Percentiles rank a stretch among this genome's conserved stretches.
These are phyloP conservation scores for Gymnothorax reevesii DNA, from an alignment of 2,797 vertebrate species.

Conservation along the genomic window DNA sequence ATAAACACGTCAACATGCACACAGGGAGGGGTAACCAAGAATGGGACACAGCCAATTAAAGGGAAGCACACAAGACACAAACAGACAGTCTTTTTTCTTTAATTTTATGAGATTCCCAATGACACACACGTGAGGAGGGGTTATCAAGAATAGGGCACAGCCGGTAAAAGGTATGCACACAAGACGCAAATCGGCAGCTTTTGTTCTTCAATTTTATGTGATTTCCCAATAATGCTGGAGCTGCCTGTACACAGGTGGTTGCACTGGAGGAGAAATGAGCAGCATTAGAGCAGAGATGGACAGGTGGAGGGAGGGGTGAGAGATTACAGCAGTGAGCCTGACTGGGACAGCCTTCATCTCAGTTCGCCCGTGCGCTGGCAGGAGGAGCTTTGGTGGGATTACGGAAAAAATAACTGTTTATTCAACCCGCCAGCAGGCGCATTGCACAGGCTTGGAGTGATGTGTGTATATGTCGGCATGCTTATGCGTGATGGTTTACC, in stretches of 20 bases:
- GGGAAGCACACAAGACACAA: too few relatives aligned
- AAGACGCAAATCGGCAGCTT: too few relatives aligned
- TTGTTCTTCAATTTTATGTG: too few relatives aligned
- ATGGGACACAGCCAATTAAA: too few relatives aligned
- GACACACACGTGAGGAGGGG: too few relatives aligned
- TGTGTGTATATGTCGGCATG: not conserved
- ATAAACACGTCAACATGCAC: too few relatives aligned
- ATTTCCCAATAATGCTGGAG: too few relatives aligned
- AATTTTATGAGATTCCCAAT: too few relatives aligned
- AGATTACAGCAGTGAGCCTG: slow-evolving; percentile 73
- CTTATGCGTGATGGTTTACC: not conserved
- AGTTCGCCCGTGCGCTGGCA: slow-evolving; percentile 63
- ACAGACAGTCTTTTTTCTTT: too few relatives aligned
- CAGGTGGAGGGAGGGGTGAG: slow-evolving; percentile 63
- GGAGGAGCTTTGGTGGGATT: slow-evolving; percentile 65
- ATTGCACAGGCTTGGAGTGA: slow-evolving; percentile 29
- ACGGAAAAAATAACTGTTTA: slow-evolving; percentile 64
- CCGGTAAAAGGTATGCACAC: too few relatives aligned
- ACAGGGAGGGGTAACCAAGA: too few relatives aligned
- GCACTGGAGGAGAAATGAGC: slow-evolving; percentile 65
- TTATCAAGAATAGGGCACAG: too few relatives aligned
- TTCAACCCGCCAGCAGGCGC: slow-evolving; percentile 35
- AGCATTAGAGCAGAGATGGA: slow-evolving; percentile 76
- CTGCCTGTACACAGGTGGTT: slow-evolving; percentile 13
- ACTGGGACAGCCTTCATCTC: slow-evolving; percentile 67